Percentiles rank a stretch among this genome's conserved stretches.
phyloP scores from a whole-genome alignment of 2,888 invertebrate genomes.

The Sarcophaga variegata region DNA sequence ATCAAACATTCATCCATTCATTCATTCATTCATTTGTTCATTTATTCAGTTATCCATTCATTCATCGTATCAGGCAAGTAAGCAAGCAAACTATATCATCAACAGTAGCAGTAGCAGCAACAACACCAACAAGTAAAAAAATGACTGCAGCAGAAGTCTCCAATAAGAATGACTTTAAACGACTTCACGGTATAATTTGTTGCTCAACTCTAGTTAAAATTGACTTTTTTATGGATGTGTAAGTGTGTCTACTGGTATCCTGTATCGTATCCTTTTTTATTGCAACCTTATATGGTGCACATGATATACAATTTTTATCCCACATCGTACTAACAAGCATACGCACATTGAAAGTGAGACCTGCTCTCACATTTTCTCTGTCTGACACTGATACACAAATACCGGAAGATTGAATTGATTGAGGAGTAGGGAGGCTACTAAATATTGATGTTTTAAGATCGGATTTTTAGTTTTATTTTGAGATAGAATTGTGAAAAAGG shows the following conservation, averaged over 20 bases:
- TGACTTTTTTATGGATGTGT: slow-evolving; percentile 52
- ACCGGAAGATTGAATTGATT: slow-evolving; percentile 14
- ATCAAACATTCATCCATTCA: slow-evolving; percentile 25
- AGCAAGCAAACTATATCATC: background rate
- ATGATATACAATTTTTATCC: slow-evolving; percentile 12
- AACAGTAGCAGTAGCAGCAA: background rate
- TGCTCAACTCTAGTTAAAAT: slow-evolving; percentile 61
- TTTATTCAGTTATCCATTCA: slow-evolving; percentile 30
- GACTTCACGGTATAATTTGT: slow-evolving; percentile 60
- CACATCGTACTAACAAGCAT: slow-evolving; percentile 2
- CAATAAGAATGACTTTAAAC: slow-evolving; percentile 19
- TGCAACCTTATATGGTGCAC: background rate
- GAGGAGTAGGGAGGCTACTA: background rate
- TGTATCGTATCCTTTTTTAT: slow-evolving; percentile 33
- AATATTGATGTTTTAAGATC: background rate
- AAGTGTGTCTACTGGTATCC: background rate
- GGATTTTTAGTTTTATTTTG: no score
- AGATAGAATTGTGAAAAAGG: no score
- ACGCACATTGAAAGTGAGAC: background rate
- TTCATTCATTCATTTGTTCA: background rate
- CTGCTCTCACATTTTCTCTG: background rate
- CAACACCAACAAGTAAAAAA: slow-evolving; percentile 4
- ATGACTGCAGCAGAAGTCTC: background rate
- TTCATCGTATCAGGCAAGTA: slow-evolving; percentile 37
- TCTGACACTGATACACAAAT: slow-evolving; percentile 14